Evolutionary conservation across 2,888 invertebrate species (phyloP), one percentile per base, ranked within the genome.

Genomic region (Zygogramma bicolorata): DNA sequence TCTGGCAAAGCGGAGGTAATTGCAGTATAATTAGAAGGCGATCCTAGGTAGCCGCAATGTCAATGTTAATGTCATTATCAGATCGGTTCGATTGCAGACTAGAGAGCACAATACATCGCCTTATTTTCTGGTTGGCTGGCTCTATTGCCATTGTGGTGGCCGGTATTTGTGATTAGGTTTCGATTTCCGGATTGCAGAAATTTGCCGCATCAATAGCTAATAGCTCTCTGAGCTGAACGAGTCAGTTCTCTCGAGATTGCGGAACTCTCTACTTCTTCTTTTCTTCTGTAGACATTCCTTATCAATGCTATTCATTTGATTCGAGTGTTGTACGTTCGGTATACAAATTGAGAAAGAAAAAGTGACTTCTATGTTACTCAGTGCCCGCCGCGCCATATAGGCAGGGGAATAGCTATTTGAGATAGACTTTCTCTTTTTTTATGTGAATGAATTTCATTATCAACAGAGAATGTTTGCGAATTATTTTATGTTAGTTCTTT

Each of bases 11-110:
- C 38, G 57, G 40, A 62, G 27, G 53, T 58, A 65, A 61, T 22
- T 18, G 61, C 29, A 65, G 57, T 72, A 72, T 72, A 69, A 72
- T 69, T 72, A 72, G 72, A 68, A 65, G 58, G 53, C 42, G 65
- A 61, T 65, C 34, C 15, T 60, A 65, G 65, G 62, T 60, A 59
- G 67, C 29, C n/a, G n/a, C 73, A 73, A 73, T 73, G 73, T 73
- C 73, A 73, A 66, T 73, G 73, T 57, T 61, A 69, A 65, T 61
- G 58, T 27, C 61, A 58, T 18, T n/a, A 27, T 53, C 25, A 7
- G 65, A 42, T 60, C 42, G 27, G 34, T 62, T 49, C 29, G 5
- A 31, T 27, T 18, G 25, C 63, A 62, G 5, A 40, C 62, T 42
- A 61, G 40, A 58, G 40, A 61, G 60, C 63, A 63, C 63, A 63